These are phyloP conservation scores for Drymonia ruficornis DNA, from an alignment of 2,888 invertebrate species.

Conservation along the genomic window DNA sequence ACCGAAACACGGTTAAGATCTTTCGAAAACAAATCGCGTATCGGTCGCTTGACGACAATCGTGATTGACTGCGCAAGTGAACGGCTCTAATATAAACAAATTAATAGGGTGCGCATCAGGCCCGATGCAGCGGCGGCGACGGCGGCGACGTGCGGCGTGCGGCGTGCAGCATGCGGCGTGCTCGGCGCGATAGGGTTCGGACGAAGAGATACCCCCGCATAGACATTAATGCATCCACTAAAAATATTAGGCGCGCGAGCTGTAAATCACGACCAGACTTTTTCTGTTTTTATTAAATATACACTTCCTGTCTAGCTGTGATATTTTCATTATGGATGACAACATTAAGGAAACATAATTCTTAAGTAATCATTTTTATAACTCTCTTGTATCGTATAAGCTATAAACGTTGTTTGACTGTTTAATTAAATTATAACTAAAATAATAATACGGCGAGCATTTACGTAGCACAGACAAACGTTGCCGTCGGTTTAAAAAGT, in stretches of 20 bases:
- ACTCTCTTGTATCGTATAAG: constrained; percentile 36
- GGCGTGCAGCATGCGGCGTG: neutral
- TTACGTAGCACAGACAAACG: constrained; percentile 21
- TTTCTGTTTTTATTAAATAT: constrained; percentile 62
- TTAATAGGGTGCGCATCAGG: constrained; percentile 75
- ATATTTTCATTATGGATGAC: constrained; percentile 64
- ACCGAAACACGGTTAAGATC: constrained; percentile 83
- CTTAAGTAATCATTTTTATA: constrained; percentile 56
- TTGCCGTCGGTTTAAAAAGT: constrained; percentile 34
- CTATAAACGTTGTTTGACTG: constrained; percentile 42
- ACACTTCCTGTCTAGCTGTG: constrained; percentile 65
- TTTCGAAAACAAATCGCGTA: constrained; percentile 83
- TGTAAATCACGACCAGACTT: constrained; percentile 66
- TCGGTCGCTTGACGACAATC: constrained; percentile 81
- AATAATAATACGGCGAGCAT: constrained; percentile 29
- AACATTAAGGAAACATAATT: constrained; percentile 70
- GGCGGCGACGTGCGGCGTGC: constrained; percentile 36
- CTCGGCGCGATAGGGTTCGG: constrained; percentile 37
- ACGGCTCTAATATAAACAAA: constrained; percentile 83
- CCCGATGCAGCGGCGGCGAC: constrained; percentile 49
- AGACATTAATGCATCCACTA: constrained; percentile 63
- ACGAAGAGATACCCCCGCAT: constrained; percentile 49
- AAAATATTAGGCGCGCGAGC: constrained; percentile 61
- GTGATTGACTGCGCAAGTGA: constrained; percentile 84
- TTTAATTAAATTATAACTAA: constrained; percentile 44